Conservation (phyloP, 1,140 invertebrate genomes). For the Pseudomyrmex flavicornis region DNA sequence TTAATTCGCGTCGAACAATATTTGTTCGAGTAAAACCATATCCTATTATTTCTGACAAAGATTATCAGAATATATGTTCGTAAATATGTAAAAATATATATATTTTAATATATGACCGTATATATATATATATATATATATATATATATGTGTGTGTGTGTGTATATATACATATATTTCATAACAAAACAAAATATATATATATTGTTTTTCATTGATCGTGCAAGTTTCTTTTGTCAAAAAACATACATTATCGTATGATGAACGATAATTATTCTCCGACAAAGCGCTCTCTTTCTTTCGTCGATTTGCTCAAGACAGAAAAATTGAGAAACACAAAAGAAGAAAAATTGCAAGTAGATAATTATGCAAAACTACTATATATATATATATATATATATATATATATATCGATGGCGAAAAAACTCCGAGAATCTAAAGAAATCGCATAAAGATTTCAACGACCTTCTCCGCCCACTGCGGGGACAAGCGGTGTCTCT, state of each 20-base stretch:
- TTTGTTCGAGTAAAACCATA: background rate
- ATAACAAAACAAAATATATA: no score
- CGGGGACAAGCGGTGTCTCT: constrained; percentile 18
- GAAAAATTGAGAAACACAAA: constrained; percentile 3
- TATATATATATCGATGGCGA: constrained; percentile 31
- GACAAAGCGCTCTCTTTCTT: background rate
- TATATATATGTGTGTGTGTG: background rate
- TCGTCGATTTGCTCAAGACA: constrained; percentile 7
- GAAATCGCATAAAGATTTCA: constrained; percentile 73
- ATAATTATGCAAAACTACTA: constrained; percentile 71
- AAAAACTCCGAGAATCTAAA: constrained; percentile 72
- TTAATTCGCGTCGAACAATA: background rate
- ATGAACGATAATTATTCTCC: constrained; percentile 58
- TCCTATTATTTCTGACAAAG: background rate
- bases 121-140: background rate
- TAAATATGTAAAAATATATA: background rate
- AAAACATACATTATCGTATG: constrained; percentile 25
- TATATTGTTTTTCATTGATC: constrained; percentile 13
- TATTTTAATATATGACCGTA: background rate
- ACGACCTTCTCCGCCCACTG: constrained; percentile 67
- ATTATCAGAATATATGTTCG: background rate
- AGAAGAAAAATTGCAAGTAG: constrained; percentile 24
- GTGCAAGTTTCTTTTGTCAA: constrained; percentile 30
- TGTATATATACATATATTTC: no score
- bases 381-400: constrained; percentile 1